These are phyloP conservation scores for Rallus limicola DNA, from an alignment of 2,113 vertebrate genomes.

Conservation along the genomic window DNA sequence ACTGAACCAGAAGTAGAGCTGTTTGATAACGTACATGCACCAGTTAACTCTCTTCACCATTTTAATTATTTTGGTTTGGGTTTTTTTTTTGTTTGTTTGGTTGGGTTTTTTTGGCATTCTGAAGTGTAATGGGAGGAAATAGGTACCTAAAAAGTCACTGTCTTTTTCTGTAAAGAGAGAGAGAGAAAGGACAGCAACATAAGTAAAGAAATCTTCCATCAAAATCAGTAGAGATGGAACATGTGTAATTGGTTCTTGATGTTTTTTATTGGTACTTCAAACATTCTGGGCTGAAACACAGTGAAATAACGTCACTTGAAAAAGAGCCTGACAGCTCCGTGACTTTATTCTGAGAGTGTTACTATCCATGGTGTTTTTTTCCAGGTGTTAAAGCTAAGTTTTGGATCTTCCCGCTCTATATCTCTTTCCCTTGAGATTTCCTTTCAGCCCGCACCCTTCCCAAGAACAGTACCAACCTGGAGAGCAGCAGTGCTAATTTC, in stretches of 20 bases:
- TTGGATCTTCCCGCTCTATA: background rate
- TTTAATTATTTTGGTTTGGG: background rate
- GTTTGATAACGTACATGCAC: background rate
- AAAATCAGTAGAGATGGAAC: background rate
- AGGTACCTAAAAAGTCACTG: fast-evolving
- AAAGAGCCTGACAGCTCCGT: background rate
- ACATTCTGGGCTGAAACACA: background rate
- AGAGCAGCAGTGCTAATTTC: fast-evolving
- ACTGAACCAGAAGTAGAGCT: background rate
- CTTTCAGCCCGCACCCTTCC: background rate
- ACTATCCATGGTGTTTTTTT: background rate
- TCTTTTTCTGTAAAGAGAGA: background rate
- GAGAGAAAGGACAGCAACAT: background rate
- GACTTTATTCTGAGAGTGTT: background rate
- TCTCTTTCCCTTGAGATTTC: background rate
- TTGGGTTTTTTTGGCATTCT: background rate
- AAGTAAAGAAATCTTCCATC: background rate
- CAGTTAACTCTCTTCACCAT: background rate
- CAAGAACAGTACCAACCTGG: background rate
- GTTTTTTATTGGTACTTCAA: background rate
- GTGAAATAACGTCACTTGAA: background rate
- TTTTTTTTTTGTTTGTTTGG: too few relatives aligned
- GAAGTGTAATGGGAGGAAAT: background rate
- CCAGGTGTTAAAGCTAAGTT: background rate
- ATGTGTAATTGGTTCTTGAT: background rate